Evolutionary conservation across 2,113 vertebrate species (phyloP).

Genomic region (Rhinogobius similis): DNA sequence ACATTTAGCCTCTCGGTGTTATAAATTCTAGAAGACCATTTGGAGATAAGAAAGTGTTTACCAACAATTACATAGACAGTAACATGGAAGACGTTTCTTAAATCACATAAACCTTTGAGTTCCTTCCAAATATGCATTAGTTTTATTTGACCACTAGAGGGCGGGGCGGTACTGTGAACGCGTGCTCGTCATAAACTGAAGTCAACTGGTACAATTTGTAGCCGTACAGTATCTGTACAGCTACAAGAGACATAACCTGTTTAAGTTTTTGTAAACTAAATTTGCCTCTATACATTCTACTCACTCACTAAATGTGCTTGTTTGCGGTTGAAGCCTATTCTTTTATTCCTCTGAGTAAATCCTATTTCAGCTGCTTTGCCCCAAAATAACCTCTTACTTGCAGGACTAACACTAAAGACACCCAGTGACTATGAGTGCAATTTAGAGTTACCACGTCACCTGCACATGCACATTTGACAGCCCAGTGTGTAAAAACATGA

Average conservation of each 20-base stretch:
- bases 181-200: too few relatives aligned
- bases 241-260: too few relatives aligned
- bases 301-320: too few relatives aligned
- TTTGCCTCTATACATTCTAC: too few relatives aligned
- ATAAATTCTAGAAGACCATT: too few relatives aligned
- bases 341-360: background rate
- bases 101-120: background rate
- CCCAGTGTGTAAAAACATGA: too few relatives aligned
- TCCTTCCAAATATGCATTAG: background rate
- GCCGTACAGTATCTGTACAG: background rate
- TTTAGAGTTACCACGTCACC: background rate
- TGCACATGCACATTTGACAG: too few relatives aligned
- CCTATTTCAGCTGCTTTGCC: too few relatives aligned
- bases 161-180: background rate
- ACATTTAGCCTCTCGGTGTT: too few relatives aligned
- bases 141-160: slow-evolving; percentile 1
- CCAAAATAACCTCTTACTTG: background rate
- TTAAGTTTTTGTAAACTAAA: too few relatives aligned
- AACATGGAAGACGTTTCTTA: background rate
- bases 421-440: background rate
- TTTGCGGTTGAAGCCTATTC: too few relatives aligned
- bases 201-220: background rate
- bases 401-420: background rate
- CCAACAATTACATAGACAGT: background rate
- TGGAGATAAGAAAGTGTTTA: background rate